Conservation (phyloP, 2,888 invertebrate species). For the Didymodactylos carnosus region DNA sequence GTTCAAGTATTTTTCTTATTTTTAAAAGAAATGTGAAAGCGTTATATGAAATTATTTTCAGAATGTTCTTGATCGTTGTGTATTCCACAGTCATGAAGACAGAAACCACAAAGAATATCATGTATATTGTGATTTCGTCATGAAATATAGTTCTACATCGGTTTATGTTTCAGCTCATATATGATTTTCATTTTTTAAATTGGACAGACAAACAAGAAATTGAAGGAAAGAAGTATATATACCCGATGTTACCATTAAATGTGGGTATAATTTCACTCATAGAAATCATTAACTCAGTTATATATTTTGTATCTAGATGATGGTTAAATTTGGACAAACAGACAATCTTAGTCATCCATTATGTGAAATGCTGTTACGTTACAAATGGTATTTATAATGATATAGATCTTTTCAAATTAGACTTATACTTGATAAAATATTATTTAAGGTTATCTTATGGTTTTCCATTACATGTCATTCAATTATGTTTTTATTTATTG, state of each 20-base stretch:
- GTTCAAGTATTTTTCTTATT: not conserved
- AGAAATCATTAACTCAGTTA: no score
- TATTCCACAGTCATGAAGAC: conserved; percentile 3
- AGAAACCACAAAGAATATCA: not conserved
- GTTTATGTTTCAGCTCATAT: conserved; percentile 1
- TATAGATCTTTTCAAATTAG: no score
- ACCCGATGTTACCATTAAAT: conserved; percentile 8
- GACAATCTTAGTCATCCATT: conserved; percentile 32
- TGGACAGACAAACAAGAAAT: conserved; percentile 2
- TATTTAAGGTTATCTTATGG: conserved; percentile 66
- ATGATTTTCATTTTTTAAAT: conserved; percentile 14
- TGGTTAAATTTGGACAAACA: conserved; percentile 31
- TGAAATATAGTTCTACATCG: not conserved
- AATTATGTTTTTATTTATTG: conserved; percentile 56
- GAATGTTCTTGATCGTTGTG: conserved; percentile 16
- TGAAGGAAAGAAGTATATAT: not conserved
- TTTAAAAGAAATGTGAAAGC: no score
- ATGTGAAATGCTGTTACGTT: conserved; percentile 5
- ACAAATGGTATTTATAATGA: no score
- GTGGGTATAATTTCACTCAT: not conserved
- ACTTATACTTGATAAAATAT: no score
- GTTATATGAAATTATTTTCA: no score
- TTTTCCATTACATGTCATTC: conserved; percentile 60
- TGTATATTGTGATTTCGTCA: not conserved
- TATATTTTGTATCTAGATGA: conserved; percentile 22